These are phyloP conservation scores for Drosophila infuscata DNA, from an alignment of 2,888 invertebrate genomes.

Conservation along the genomic window DNA sequence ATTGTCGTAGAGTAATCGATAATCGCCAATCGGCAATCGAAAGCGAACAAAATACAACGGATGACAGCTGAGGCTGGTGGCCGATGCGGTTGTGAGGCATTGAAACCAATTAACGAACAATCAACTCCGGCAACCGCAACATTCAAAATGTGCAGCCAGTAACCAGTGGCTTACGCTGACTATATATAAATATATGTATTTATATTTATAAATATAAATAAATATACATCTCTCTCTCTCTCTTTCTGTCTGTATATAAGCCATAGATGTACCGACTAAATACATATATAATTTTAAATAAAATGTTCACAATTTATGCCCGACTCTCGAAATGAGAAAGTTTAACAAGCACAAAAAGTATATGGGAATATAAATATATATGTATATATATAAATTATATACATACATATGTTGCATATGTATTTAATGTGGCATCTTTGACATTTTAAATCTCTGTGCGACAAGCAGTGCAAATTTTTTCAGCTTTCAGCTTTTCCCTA, in stretches of 20 bases:
- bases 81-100: conserved; percentile 65
- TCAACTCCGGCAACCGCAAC: conserved; percentile 72
- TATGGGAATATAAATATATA: no score
- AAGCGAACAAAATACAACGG: conserved; percentile 16
- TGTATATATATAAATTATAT: conserved; percentile 5
- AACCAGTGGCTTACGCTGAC: conserved; percentile 19
- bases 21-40: neutral
- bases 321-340: conserved; percentile 34
- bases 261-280: conserved; percentile 10
- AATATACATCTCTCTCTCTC: neutral
- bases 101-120: conserved; percentile 75
- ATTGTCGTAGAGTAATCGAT: neutral
- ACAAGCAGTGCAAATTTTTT: conserved; percentile 14
- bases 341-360: conserved; percentile 11
- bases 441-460: conserved; percentile 21
- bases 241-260: neutral
- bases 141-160: conserved; percentile 59
- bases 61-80: conserved; percentile 35
- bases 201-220: neutral
- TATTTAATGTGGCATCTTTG: neutral
- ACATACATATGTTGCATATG: neutral
- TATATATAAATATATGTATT: neutral
- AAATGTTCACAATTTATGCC: conserved; percentile 23
- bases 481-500: neutral
- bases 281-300: conserved; percentile 32